Percentiles rank a stretch among this genome's conserved stretches.
These are phyloP conservation scores for Rhinichthys klamathensis DNA, from an alignment of 2,113 vertebrate species.

Conservation along the genomic window DNA sequence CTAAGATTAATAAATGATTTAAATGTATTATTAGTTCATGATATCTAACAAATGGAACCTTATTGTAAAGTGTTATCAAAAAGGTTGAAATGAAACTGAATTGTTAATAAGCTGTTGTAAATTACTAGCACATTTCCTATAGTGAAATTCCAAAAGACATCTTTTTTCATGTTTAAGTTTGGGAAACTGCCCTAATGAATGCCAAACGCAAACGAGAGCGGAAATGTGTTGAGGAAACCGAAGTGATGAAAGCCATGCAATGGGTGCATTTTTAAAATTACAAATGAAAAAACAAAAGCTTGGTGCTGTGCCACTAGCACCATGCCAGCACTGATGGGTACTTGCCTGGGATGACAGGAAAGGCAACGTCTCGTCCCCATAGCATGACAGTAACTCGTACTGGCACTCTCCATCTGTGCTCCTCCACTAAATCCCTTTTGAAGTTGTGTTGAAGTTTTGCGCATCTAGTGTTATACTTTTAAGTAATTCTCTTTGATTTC, in stretches of 20 bases:
- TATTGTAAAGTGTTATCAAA: not conserved
- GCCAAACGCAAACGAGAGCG: slow-evolving; percentile 69
- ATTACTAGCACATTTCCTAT: not conserved
- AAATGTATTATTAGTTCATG: not conserved
- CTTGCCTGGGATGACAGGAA: slow-evolving; percentile 52
- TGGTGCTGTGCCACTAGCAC: slow-evolving; percentile 44
- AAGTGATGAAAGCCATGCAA: slow-evolving; percentile 44
- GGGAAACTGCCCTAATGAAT: slow-evolving; percentile 52
- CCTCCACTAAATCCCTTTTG: slow-evolving; percentile 66
- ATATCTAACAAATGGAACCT: not conserved
- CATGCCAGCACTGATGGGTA: slow-evolving; percentile 47
- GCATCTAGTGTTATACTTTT: slow-evolving; percentile 56
- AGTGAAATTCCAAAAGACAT: slow-evolving; percentile 33
- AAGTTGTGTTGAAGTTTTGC: slow-evolving; percentile 67
- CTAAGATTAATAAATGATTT: not conserved
- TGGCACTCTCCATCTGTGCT: slow-evolving; percentile 72
- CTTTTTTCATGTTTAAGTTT: slow-evolving; percentile 51
- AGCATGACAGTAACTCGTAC: slow-evolving; percentile 62
- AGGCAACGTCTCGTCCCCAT: slow-evolving; percentile 55
- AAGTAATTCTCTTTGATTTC: slow-evolving; percentile 52
- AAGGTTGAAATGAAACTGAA: not conserved
- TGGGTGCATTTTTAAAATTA: slow-evolving; percentile 53
- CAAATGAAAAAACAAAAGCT: slow-evolving; percentile 44
- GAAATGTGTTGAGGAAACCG: slow-evolving; percentile 54
- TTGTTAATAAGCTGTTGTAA: not conserved